Conservation (phyloP, 1,140 invertebrate genomes). For the Cardiocondyla obscurior region DNA sequence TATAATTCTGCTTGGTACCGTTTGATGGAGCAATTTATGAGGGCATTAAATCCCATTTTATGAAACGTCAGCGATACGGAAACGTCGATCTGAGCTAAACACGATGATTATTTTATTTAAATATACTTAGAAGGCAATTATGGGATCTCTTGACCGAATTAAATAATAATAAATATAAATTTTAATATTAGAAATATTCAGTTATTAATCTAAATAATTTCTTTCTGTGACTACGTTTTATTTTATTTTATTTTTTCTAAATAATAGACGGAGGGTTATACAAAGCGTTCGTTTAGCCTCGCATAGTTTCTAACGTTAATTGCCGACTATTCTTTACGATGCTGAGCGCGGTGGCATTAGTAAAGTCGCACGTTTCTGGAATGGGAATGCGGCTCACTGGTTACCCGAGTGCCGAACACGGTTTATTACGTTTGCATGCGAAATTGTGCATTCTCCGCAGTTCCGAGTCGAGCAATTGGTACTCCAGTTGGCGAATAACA, state of each 20-base stretch:
- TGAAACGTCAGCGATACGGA: neutral
- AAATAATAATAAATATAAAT: no score
- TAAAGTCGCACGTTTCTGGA: slow-evolving; percentile 41
- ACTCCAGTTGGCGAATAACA: slow-evolving; percentile 3
- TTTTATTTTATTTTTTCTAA: no score
- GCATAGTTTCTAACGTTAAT: slow-evolving; percentile 18
- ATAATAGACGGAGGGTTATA: no score
- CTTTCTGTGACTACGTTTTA: neutral
- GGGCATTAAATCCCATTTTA: neutral
- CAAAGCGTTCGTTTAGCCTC: neutral
- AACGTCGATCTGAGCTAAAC: neutral
- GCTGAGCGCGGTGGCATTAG: slow-evolving; percentile 1
- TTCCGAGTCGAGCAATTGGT: slow-evolving; percentile 33
- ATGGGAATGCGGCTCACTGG: slow-evolving; percentile 12
- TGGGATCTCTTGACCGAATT: neutral
- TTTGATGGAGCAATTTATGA: neutral
- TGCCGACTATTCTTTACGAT: slow-evolving; percentile 29
- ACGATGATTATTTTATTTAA: neutral
- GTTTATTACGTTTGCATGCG: slow-evolving; percentile 2
- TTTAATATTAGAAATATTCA: no score
- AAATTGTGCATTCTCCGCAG: slow-evolving; percentile 18
- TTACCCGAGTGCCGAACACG: neutral
- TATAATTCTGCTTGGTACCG: neutral
- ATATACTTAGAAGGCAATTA: neutral
- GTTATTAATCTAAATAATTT: neutral